Evolutionary conservation across 2,797 vertebrate species (phyloP), one percentile per base, ranked within the genome.

Genomic region (Pipistrellus kuhlii): DNA sequence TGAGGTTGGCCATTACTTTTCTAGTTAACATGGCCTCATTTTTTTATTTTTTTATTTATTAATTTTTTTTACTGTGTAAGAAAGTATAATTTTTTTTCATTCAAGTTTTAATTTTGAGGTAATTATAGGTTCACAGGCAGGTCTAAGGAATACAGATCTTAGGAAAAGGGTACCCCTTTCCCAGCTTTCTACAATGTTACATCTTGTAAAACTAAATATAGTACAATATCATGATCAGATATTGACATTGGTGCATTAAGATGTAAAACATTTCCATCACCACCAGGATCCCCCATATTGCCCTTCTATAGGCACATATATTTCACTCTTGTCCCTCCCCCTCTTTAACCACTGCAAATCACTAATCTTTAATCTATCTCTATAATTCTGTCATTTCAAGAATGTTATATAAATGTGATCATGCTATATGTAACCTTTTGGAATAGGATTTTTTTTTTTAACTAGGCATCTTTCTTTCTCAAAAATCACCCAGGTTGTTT

Each of bases 401-500:
- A 81, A 85, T 35, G 27, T 41, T 32, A 41, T 25, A 17, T 57
- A 71, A 71, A 82, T 92, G 59, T 30, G 57, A 32, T 81, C 17
- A 21, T 21, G 25, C 1, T 20, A 8, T 51, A 1, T 35, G 14
- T 64, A 73, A 69, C 18, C 55, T 89, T 82, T 71, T 32, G 20
- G 25, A 88, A 41, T 20, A 55, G 55, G 1, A 1, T 44, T 18
- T 90, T n/a, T 14, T 32, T 66, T 32, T 68, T 66, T 32, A 8
- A 21, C 17, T 89, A 14, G 51, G n/a, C 3, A 10, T 64, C 21
- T 14, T 81, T 72, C 75, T 69, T 85, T 81, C 59, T 76, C 55
- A 59, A 86, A 91, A 93, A 82, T 59, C n/a, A 81, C 38, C 6
- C 9, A n/a, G 20, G 11, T 82, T 73, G 20, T 66, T 84, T 82